Conservation (phyloP, 2,888 invertebrate genomes). For the Trissolcus brochymenae region DNA sequence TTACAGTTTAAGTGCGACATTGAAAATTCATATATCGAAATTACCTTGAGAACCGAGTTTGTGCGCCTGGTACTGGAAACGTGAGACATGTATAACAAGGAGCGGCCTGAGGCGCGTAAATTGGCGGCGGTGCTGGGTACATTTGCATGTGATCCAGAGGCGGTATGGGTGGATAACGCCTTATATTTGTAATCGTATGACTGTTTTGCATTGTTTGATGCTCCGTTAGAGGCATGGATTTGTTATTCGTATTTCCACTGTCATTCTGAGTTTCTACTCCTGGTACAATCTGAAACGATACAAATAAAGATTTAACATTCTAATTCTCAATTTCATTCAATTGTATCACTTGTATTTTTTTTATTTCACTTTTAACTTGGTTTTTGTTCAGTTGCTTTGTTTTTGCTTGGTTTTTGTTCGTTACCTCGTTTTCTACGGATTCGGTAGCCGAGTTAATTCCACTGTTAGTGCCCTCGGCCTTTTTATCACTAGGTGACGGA, state of each 20-base stretch:
- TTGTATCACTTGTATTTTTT: too few relatives aligned
- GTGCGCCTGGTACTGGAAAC: constrained; percentile 72
- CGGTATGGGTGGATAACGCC: constrained; percentile 70
- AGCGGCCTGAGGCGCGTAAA: constrained; percentile 70
- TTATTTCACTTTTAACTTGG: too few relatives aligned
- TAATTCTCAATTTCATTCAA: neutral
- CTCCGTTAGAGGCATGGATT: constrained; percentile 65
- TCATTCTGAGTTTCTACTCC: constrained; percentile 64
- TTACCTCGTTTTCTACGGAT: constrained; percentile 65
- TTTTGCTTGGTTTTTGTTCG: too few relatives aligned
- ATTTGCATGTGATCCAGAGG: constrained; percentile 73
- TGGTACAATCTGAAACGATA: constrained; percentile 57
- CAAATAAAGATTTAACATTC: neutral
- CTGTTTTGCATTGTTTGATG: constrained; percentile 69
- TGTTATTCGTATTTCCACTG: constrained; percentile 63
- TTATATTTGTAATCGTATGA: constrained; percentile 67
- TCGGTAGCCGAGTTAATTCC: constrained; percentile 63
- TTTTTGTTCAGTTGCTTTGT: too few relatives aligned
- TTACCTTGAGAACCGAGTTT: constrained; percentile 72
- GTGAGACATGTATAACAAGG: constrained; percentile 73
- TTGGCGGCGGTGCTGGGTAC: constrained; percentile 71
- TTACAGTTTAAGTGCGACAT: neutral
- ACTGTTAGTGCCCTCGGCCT: constrained; percentile 66
- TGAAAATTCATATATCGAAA: constrained; percentile 1
- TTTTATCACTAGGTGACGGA: constrained; percentile 63